phyloP scores from a whole-genome alignment of 2,797 vertebrate genomes.

The Amazonetta brasiliensis region DNA sequence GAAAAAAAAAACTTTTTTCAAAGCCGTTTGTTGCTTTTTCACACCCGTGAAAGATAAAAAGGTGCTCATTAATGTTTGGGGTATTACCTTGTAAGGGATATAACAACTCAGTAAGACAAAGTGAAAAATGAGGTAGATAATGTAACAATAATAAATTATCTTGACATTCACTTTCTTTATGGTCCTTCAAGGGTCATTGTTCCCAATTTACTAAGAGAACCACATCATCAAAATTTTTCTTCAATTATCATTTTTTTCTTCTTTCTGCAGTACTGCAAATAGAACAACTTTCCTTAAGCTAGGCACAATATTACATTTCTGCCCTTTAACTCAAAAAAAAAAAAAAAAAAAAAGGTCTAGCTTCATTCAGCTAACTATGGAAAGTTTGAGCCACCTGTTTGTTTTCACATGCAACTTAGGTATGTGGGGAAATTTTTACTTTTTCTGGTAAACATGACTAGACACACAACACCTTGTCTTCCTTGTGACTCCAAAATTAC shows the following conservation, averaged over 20 bases:
- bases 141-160: conserved; percentile 89
- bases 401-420: neutral
- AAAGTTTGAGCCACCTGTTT: conserved; percentile 22
- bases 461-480: neutral
- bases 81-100: conserved; percentile 72
- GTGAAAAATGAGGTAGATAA: conserved; percentile 83
- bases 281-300: conserved; percentile 69
- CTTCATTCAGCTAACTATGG: neutral
- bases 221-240: conserved; percentile 86
- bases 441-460: neutral
- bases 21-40: conserved; percentile 38
- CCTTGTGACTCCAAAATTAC: neutral
- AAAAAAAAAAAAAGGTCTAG: neutral
- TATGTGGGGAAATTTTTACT: neutral
- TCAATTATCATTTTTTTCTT: conserved; percentile 82
- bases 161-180: conserved; percentile 88
- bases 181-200: conserved; percentile 89
- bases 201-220: conserved; percentile 87
- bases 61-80: conserved; percentile 75
- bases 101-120: conserved; percentile 79
- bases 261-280: conserved; percentile 69
- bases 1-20: neutral
- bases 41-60: conserved; percentile 9
- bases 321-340: conserved; percentile 11
- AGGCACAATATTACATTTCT: neutral